Evolutionary conservation across 1,140 invertebrate species (phyloP).

Genomic region (Trachymyrmex septentrionalis): DNA sequence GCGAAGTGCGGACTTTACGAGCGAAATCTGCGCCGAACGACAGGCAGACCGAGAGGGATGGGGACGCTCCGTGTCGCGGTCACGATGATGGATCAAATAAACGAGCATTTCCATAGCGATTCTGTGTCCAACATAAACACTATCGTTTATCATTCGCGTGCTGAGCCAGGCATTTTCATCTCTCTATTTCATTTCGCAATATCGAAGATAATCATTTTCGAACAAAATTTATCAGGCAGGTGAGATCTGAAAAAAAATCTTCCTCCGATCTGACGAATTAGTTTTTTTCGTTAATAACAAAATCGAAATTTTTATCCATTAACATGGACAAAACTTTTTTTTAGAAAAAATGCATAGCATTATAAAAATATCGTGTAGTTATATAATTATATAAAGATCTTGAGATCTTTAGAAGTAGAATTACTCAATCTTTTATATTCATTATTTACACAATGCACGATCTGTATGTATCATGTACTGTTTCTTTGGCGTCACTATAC

Average conservation of each 20-base stretch:
- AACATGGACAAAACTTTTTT: neutral
- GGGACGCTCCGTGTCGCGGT: constrained; percentile 50
- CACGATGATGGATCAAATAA: constrained; percentile 63
- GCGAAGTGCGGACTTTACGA: constrained; percentile 62
- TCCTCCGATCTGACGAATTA: neutral
- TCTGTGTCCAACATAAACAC: constrained; percentile 64
- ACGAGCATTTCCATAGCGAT: constrained; percentile 61
- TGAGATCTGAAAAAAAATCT: neutral
- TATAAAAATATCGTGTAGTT: neutral
- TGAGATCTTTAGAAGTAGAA: neutral
- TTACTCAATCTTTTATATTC: neutral
- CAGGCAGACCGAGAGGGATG: constrained; percentile 46
- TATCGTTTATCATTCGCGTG: constrained; percentile 58
- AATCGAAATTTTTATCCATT: neutral
- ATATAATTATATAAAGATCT: neutral
- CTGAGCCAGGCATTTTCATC: constrained; percentile 38
- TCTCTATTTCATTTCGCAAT: constrained; percentile 48
- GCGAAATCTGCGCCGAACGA: constrained; percentile 64
- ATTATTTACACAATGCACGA: neutral
- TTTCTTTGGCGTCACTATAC: too few species aligned
- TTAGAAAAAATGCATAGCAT: neutral
- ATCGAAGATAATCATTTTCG: constrained; percentile 14
- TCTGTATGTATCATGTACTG: too few species aligned
- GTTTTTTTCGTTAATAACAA: neutral
- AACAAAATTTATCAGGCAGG: constrained; percentile 41